Percentiles rank a stretch among this genome's conserved stretches.
These are phyloP conservation scores for Macroramphosus scolopax DNA, from an alignment of 2,797 vertebrate genomes.

Conservation along the genomic window DNA sequence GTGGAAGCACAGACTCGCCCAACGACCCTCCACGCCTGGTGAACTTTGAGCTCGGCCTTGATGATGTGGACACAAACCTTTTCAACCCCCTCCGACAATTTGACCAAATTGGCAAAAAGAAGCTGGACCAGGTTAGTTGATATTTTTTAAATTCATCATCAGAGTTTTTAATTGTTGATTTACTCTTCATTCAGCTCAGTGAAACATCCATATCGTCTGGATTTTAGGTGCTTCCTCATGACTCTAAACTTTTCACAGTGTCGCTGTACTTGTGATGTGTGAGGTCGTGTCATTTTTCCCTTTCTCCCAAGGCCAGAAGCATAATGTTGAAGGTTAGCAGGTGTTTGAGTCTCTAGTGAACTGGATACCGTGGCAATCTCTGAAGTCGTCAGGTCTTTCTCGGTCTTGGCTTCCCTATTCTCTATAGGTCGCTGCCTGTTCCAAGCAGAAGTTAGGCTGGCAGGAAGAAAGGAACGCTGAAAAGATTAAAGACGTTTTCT, in stretches of 20 bases:
- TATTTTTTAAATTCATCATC: no score
- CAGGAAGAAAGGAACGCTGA: conserved; percentile 57
- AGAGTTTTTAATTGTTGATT: no score
- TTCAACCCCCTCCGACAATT: conserved; percentile 88
- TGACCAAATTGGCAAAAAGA: conserved; percentile 76
- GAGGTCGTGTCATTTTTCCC: conserved; percentile 33
- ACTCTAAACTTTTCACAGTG: conserved; percentile 21
- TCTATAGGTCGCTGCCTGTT: conserved; percentile 71
- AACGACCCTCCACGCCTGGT: conserved; percentile 49
- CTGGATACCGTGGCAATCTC: conserved; percentile 62
- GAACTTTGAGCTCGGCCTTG: conserved; percentile 61
- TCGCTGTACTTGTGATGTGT: conserved; percentile 18
- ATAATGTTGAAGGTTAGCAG: conserved; percentile 61
- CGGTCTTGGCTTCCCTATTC: conserved; percentile 71
- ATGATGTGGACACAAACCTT: conserved; percentile 33
- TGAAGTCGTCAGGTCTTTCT: conserved; percentile 71
- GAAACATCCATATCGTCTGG: conserved; percentile 3
- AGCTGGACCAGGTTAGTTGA: conserved; percentile 86
- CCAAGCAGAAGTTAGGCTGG: conserved; percentile 59
- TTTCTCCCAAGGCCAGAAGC: conserved; percentile 64
- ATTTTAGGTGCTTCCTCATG: conserved; percentile 6
- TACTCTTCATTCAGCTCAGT: conserved; percentile 6
- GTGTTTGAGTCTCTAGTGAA: conserved; percentile 62
- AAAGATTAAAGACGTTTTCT: conserved; percentile 46
- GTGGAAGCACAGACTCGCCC: conserved; percentile 50